A percentile compares a stretch with the other conserved stretches of the same genome.
These are phyloP conservation scores for Austrofundulus limnaeus DNA, from an alignment of 2,113 vertebrate species.

Conservation along the genomic window DNA sequence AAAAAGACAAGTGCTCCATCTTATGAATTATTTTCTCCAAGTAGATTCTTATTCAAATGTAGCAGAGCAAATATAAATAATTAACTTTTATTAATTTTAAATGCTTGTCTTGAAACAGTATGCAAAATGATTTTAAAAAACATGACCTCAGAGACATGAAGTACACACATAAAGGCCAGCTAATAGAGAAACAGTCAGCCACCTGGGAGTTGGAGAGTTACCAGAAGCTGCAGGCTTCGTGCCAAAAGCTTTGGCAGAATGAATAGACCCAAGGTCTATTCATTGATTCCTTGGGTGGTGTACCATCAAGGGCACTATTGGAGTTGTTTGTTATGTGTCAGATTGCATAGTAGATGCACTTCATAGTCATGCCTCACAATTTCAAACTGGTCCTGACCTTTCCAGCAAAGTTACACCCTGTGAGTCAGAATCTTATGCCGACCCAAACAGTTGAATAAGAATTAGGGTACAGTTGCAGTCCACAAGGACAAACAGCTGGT, in stretches of 20 bases:
- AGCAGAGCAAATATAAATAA: constrained; percentile 1
- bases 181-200: constrained; percentile 22
- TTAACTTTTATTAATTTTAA: constrained; percentile 24
- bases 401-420: constrained; percentile 30
- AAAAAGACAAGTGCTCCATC: constrained; percentile 12
- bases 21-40: constrained; percentile 8
- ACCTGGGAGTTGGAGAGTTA: constrained; percentile 19
- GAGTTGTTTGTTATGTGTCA: constrained; percentile 63
- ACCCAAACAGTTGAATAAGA: constrained; percentile 46
- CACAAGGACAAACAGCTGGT: constrained; percentile 26
- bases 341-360: constrained; percentile 35
- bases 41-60: neutral
- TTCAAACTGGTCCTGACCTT: constrained; percentile 60
- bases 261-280: constrained; percentile 51
- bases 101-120: constrained; percentile 6
- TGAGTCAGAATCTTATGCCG: constrained; percentile 34
- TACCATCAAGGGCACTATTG: constrained; percentile 46
- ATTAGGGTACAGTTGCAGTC: constrained; percentile 23
- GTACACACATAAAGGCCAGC: constrained; percentile 13
- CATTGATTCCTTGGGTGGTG: constrained; percentile 54
- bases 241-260: constrained; percentile 47
- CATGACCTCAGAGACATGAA: neutral
- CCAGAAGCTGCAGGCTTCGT: constrained; percentile 34
- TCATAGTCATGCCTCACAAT: constrained; percentile 40
- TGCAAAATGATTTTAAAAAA: neutral